These are phyloP conservation scores for Lithobates sylvaticus DNA, from an alignment of 2,797 vertebrate species.

Conservation along the genomic window DNA sequence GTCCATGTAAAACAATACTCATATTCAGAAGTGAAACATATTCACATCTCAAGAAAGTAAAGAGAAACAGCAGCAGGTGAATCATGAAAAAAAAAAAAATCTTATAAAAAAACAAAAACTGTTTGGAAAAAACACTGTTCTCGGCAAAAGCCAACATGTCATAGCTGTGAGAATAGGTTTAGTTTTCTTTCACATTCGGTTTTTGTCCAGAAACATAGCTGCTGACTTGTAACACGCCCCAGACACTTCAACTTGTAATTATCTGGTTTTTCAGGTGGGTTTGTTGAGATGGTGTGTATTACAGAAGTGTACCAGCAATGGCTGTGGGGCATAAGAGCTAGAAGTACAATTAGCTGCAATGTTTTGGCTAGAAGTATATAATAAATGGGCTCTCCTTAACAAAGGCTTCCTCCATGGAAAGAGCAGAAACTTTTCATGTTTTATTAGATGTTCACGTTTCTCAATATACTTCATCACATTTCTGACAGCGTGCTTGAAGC, in stretches of 20 bases:
- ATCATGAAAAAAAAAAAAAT: too few species aligned
- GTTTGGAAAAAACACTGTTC: too few species aligned
- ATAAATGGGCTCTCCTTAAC: too few species aligned
- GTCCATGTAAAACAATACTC: too few species aligned
- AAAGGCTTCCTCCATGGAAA: not conserved
- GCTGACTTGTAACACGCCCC: not conserved
- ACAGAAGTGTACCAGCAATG: not conserved
- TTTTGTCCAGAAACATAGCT: not conserved
- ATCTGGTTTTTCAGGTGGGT: not conserved
- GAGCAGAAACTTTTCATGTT: constrained; percentile 27
- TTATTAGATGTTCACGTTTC: constrained; percentile 16
- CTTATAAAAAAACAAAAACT: too few species aligned
- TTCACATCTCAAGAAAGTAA: too few species aligned
- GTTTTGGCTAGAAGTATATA: not conserved
- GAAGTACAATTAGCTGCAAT: not conserved
- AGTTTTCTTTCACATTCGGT: too few species aligned
- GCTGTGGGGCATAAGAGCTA: not conserved
- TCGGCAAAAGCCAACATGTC: too few species aligned
- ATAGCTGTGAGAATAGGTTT: too few species aligned
- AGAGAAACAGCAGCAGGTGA: too few species aligned
- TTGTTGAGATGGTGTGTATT: not conserved
- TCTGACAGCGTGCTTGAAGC: constrained; percentile 48
- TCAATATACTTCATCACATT: constrained; percentile 50
- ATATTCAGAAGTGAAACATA: too few species aligned
- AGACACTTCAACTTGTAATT: not conserved